Conservation (phyloP, 2,888 invertebrate genomes). For the Metallyticus violacea region DNA sequence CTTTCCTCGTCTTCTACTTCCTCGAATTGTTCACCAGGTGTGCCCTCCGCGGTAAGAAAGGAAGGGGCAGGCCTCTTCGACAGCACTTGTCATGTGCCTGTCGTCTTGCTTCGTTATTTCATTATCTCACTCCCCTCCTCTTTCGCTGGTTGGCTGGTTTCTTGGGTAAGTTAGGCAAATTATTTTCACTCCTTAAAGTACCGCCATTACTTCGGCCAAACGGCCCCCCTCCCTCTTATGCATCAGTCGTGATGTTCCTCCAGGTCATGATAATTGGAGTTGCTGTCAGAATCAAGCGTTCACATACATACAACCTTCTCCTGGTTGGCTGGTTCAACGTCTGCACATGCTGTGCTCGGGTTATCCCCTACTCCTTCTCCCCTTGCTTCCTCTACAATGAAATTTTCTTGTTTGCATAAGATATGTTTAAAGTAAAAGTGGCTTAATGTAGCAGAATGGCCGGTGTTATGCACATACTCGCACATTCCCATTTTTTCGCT, state of each 20-base stretch:
- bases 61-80: too few relatives aligned
- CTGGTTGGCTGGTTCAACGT: conserved; percentile 6
- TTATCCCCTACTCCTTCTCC: not conserved
- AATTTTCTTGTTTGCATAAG: not conserved
- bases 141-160: not conserved
- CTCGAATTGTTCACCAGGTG: not conserved
- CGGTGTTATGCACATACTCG: too few relatives aligned
- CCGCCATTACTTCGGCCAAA: not conserved
- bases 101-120: not conserved
- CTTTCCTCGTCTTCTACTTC: not conserved
- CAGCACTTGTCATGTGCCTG: not conserved
- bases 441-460: not conserved
- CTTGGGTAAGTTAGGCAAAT: not conserved
- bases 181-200: not conserved
- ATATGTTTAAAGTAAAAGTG: not conserved
- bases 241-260: not conserved
- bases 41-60: not conserved
- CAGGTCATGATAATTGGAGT: conserved; percentile 15
- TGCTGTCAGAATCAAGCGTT: not conserved
- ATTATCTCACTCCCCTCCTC: not conserved
- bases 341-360: conserved; percentile 4
- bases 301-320: not conserved
- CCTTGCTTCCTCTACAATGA: not conserved
- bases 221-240: too few relatives aligned
- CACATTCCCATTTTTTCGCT: too few relatives aligned